Conservation (phyloP, 2,888 invertebrate genomes). For the Encarsia formosa region DNA sequence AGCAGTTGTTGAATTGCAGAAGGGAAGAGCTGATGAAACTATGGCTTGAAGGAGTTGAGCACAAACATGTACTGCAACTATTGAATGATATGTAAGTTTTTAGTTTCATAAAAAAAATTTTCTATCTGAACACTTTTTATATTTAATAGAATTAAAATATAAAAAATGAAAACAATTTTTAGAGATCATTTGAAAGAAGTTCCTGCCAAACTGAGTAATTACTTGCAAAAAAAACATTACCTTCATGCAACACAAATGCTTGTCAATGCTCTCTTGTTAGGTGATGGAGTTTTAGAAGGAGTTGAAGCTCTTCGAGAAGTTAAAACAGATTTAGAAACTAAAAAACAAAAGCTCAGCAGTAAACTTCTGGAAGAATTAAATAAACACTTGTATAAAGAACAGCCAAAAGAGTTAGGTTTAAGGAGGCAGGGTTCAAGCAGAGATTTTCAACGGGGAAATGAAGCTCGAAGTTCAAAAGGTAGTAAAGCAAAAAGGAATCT, state of each 20-base stretch:
- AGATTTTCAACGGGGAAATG: constrained; percentile 59
- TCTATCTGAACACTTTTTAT: constrained; percentile 2
- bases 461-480: constrained; percentile 57
- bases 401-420: constrained; percentile 56
- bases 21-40: constrained; percentile 89
- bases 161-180: constrained; percentile 22
- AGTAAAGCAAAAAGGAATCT: constrained; percentile 57
- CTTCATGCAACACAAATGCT: constrained; percentile 80
- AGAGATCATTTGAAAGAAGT: constrained; percentile 75
- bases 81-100: constrained; percentile 79
- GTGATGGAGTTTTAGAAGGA: constrained; percentile 70
- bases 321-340: constrained; percentile 67
- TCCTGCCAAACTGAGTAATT: constrained; percentile 63
- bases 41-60: constrained; percentile 95
- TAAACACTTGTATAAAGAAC: constrained; percentile 66
- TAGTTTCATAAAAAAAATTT: neutral
- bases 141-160: no score
- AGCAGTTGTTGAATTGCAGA: constrained; percentile 80
- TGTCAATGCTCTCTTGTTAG: constrained; percentile 64
- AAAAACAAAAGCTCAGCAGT: constrained; percentile 65
- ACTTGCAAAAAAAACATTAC: constrained; percentile 71
- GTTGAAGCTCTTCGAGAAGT: constrained; percentile 83
- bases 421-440: constrained; percentile 62
- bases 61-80: constrained; percentile 83
- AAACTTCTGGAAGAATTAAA: constrained; percentile 69